Conservation (phyloP, 2,797 vertebrate species). For the Syngnathus acus region DNA sequence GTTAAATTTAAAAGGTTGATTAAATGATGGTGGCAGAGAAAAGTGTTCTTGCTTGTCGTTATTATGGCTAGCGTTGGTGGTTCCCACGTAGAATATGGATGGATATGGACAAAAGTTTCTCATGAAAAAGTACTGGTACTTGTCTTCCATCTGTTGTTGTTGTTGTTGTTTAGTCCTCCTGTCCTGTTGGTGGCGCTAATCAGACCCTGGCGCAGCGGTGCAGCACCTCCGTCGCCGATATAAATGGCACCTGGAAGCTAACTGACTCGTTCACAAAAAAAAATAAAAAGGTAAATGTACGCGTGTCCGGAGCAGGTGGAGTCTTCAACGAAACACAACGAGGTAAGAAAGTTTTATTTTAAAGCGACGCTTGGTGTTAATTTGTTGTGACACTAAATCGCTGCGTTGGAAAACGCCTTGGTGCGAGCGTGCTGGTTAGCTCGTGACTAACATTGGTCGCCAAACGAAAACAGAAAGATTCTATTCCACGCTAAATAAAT, state of each 20-base stretch:
- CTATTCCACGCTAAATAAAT: neutral
- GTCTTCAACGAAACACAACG: slow-evolving; percentile 4
- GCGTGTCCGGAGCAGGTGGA: slow-evolving; percentile 19
- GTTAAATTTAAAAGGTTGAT: slow-evolving; percentile 69
- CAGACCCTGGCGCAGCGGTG: neutral
- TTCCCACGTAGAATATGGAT: no score
- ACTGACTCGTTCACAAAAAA: neutral
- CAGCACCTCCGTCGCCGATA: slow-evolving; percentile 17
- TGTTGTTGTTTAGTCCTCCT: slow-evolving; percentile 1
- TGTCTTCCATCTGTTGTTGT: neutral
- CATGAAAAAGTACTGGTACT: neutral
- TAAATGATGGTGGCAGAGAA: slow-evolving; percentile 72
- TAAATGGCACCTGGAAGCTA: slow-evolving; percentile 49
- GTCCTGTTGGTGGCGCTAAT: slow-evolving; percentile 32
- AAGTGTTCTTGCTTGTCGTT: neutral
- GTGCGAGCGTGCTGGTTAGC: neutral
- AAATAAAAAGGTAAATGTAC: slow-evolving; percentile 17
- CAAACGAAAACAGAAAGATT: no score
- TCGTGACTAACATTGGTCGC: neutral
- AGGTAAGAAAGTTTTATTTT: neutral
- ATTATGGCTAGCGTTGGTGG: no score
- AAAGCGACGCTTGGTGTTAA: no score
- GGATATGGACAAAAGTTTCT: no score
- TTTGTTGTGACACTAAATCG: neutral
- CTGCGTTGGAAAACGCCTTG: neutral